Evolutionary conservation across 2,888 invertebrate genomes (phyloP).

Genomic region (Meiosimyza platycephala): DNA sequence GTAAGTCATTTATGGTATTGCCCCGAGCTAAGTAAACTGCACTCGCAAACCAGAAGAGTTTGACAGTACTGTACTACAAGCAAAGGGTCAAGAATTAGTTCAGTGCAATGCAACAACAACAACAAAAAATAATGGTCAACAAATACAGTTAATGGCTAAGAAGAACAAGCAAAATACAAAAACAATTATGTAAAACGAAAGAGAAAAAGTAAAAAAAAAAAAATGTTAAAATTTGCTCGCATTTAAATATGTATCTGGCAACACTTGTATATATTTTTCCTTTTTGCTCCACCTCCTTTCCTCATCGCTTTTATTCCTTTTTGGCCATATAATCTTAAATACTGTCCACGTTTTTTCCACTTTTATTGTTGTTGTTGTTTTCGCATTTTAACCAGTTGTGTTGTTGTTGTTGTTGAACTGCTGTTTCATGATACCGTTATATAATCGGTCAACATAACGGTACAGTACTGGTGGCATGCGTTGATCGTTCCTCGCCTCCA

Average conservation of each 20-base stretch:
- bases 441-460: slow-evolving; percentile 46
- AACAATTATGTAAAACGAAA: not conserved
- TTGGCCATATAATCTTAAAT: too few species aligned
- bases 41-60: not conserved
- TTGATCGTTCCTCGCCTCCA: not conserved
- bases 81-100: slow-evolving; percentile 29
- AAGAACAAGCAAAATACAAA: slow-evolving; percentile 10
- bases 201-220: not conserved
- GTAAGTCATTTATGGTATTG: too few species aligned
- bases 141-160: slow-evolving; percentile 17
- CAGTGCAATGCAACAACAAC: slow-evolving; percentile 30
- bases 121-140: slow-evolving; percentile 11
- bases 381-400: not conserved
- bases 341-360: too few species aligned
- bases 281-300: not conserved
- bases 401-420: not conserved
- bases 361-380: too few species aligned
- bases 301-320: not conserved
- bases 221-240: slow-evolving; percentile 7
- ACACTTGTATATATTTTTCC: not conserved
- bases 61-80: not conserved
- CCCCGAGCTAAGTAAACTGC: too few species aligned
- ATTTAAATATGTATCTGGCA: not conserved
- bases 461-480: slow-evolving; percentile 22
- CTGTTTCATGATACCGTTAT: slow-evolving; percentile 37